These are phyloP conservation scores for Ephestia elutella DNA, from an alignment of 1,140 invertebrate species.

Conservation along the genomic window DNA sequence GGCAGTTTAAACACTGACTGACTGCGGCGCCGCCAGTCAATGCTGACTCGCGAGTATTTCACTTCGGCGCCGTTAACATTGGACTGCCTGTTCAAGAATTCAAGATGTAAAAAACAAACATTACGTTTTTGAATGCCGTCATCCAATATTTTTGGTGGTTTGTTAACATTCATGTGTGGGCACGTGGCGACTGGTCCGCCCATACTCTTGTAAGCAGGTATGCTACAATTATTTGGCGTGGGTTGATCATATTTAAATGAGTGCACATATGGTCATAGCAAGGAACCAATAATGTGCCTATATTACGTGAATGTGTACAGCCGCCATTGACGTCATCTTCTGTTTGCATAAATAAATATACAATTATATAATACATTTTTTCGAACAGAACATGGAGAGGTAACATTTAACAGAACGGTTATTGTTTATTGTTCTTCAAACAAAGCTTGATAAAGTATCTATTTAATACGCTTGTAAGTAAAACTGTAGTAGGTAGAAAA, in stretches of 20 bases:
- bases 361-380: no score
- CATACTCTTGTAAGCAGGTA: conserved; percentile 28
- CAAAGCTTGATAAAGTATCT: no score
- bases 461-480: no score
- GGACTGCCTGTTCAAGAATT: no score
- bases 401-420: no score
- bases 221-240: conserved; percentile 24
- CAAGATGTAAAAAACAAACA: neutral
- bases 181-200: conserved; percentile 41
- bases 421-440: no score
- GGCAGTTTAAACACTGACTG: conserved; percentile 17
- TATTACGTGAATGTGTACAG: neutral
- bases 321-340: neutral
- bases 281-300: neutral
- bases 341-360: neutral
- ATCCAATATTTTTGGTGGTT: neutral
- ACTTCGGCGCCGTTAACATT: neutral
- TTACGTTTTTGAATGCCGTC: neutral
- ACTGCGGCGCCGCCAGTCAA: conserved; percentile 13
- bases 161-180: conserved; percentile 28
- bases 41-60: conserved; percentile 5
- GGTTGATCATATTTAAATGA: conserved; percentile 25
- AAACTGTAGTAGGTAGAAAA: no score
- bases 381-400: no score
- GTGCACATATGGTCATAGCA: conserved; percentile 28